Percentiles rank a stretch among this genome's conserved stretches.
These are phyloP conservation scores for Gallirallus australis DNA, from an alignment of 2,797 vertebrate species.

Conservation along the genomic window DNA sequence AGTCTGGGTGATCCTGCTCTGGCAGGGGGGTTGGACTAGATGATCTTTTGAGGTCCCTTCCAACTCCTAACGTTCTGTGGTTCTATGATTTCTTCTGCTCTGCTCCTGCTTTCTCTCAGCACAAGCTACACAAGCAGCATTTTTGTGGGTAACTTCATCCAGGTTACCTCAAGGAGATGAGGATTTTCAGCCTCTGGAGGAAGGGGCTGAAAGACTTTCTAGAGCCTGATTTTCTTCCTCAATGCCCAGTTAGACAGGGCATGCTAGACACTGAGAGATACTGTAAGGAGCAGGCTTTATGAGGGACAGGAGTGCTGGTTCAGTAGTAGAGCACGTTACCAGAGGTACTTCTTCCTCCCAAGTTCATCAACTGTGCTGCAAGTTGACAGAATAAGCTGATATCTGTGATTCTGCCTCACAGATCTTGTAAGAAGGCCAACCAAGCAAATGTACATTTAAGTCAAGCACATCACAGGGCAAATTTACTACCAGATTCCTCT, in stretches of 20 bases:
- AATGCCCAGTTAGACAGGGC: background rate
- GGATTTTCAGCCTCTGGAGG: background rate
- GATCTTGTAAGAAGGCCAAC: background rate
- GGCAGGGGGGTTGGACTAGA: too few relatives aligned
- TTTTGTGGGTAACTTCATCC: background rate
- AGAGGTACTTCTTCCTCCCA: background rate
- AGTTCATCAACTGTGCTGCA: background rate
- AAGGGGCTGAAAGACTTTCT: background rate
- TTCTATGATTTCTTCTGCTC: background rate
- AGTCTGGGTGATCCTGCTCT: too few relatives aligned
- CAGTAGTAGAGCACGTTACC: background rate
- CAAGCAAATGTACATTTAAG: background rate
- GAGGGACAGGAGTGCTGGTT: background rate
- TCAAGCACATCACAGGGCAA: background rate
- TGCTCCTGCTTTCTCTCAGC: background rate
- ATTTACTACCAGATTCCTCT: slow-evolving; percentile 26
- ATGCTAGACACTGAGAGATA: background rate
- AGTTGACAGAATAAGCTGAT: background rate
- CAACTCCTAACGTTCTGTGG: too few relatives aligned
- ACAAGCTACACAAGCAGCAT: background rate
- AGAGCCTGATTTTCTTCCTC: background rate
- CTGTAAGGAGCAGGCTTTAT: background rate
- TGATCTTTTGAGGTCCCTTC: too few relatives aligned
- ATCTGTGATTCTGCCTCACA: background rate
- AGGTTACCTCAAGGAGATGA: background rate